These are phyloP conservation scores for Drosophila carrolli DNA, from an alignment of 1,140 invertebrate genomes.

Conservation along the genomic window DNA sequence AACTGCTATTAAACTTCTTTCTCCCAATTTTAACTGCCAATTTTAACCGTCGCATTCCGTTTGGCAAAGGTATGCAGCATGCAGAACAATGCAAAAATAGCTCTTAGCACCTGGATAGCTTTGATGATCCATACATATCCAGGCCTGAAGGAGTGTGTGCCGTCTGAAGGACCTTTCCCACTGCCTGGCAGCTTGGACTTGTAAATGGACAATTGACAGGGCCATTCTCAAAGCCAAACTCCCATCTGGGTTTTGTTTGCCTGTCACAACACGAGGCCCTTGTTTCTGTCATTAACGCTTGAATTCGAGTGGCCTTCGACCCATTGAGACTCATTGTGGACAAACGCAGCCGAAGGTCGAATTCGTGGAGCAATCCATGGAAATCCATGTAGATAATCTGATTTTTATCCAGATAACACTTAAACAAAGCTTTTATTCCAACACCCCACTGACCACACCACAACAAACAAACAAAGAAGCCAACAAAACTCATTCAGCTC, in stretches of 20 bases:
- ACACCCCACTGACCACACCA: slow-evolving; percentile 13
- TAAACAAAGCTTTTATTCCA: slow-evolving; percentile 12
- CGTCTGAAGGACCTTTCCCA: background rate
- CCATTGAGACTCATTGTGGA: slow-evolving; percentile 35
- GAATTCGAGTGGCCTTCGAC: slow-evolving; percentile 55
- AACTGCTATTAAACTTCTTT: too few relatives aligned
- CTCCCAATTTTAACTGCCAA: too few relatives aligned
- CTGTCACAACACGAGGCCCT: slow-evolving; percentile 49
- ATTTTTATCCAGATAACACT: slow-evolving; percentile 25
- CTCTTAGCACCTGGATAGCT: slow-evolving; percentile 7
- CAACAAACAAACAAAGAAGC: slow-evolving; percentile 3
- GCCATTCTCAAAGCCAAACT: slow-evolving; percentile 23
- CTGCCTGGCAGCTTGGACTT: background rate
- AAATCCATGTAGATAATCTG: slow-evolving; percentile 20
- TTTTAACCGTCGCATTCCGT: background rate
- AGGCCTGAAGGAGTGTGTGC: background rate
- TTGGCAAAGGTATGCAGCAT: background rate
- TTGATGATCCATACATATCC: slow-evolving; percentile 22
- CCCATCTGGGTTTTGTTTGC: slow-evolving; percentile 49
- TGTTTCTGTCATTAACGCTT: slow-evolving; percentile 53
- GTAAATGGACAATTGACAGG: slow-evolving; percentile 30
- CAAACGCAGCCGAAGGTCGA: slow-evolving; percentile 3
- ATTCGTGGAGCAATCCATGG: background rate
- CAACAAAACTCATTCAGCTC: background rate
- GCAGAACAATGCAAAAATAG: background rate